Percentiles rank a stretch among this genome's conserved stretches.
These are phyloP conservation scores for Zaprionus ornatus DNA, from an alignment of 1,140 invertebrate species.

Conservation along the genomic window DNA sequence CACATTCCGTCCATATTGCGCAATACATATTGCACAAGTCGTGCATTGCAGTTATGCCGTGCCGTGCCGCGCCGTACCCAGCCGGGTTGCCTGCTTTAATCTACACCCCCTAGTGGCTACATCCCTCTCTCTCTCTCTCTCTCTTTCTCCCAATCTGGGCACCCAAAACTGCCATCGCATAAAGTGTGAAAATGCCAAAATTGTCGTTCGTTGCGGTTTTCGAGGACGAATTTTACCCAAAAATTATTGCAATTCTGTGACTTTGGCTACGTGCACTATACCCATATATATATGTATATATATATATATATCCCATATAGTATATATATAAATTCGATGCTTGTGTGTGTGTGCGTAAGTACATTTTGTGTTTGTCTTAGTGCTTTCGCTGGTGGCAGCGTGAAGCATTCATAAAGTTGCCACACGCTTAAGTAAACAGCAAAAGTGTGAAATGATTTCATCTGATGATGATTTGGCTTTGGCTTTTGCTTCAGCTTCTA, in stretches of 20 bases:
- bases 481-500: conserved; percentile 45
- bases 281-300: conserved; percentile 4
- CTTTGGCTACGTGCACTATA: conserved; percentile 67
- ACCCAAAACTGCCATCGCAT: conserved; percentile 33
- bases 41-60: conserved; percentile 31
- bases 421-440: conserved; percentile 77
- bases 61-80: not conserved
- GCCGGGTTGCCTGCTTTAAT: conserved; percentile 25
- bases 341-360: conserved; percentile 36
- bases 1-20: conserved; percentile 38
- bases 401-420: conserved; percentile 69
- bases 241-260: conserved; percentile 79
- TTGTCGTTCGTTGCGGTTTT: conserved; percentile 75
- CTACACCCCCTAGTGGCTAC: not conserved
- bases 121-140: not conserved
- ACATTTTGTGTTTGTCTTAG: conserved; percentile 69
- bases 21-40: conserved; percentile 39
- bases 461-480: conserved; percentile 72
- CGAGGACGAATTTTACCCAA: conserved; percentile 48
- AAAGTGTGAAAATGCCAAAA: conserved; percentile 78
- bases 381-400: conserved; percentile 36
- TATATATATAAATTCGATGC: conserved; percentile 4
- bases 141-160: not conserved
- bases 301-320: conserved; percentile 3
- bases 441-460: conserved; percentile 80